Evolutionary conservation across 37 sponge, comb jelly and placozoan genomes (phyloP).

Genomic region (Theonella swinhoei): DNA sequence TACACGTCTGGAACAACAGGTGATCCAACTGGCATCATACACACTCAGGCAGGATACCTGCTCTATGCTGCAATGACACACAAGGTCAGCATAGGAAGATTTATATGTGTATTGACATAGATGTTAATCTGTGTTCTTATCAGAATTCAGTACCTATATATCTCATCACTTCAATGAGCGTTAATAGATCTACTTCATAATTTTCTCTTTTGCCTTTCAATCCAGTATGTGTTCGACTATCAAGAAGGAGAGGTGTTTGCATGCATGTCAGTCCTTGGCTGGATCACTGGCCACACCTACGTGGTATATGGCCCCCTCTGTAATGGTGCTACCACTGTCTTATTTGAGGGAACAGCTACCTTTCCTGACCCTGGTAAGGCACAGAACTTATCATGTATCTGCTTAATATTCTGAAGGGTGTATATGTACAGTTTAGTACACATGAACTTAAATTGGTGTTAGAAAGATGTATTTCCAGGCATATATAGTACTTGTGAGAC

Average conservation of each 20-base stretch:
- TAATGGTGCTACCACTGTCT: slow-evolving; percentile 86
- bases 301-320: slow-evolving; percentile 91
- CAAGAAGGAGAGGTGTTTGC: slow-evolving; percentile 83
- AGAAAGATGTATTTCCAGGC: too few species aligned
- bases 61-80: slow-evolving; percentile 27
- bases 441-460: too few species aligned
- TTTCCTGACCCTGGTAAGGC: slow-evolving; percentile 87
- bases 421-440: too few species aligned
- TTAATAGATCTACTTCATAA: too few species aligned
- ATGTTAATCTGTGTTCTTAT: too few species aligned
- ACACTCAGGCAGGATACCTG: slow-evolving; percentile 20
- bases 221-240: slow-evolving; percentile 81
- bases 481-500: neutral
- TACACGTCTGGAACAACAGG: slow-evolving; percentile 54
- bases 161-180: too few species aligned
- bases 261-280: slow-evolving; percentile 90
- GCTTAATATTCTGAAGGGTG: neutral
- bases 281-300: slow-evolving; percentile 95
- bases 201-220: too few species aligned
- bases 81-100: neutral
- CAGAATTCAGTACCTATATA: too few species aligned
- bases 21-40: slow-evolving; percentile 5
- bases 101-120: too few species aligned
- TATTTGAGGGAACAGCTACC: slow-evolving; percentile 88
- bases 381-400: too few species aligned